phyloP scores from a whole-genome alignment of 2,113 vertebrate species.

The Varanus komodoensis region DNA sequence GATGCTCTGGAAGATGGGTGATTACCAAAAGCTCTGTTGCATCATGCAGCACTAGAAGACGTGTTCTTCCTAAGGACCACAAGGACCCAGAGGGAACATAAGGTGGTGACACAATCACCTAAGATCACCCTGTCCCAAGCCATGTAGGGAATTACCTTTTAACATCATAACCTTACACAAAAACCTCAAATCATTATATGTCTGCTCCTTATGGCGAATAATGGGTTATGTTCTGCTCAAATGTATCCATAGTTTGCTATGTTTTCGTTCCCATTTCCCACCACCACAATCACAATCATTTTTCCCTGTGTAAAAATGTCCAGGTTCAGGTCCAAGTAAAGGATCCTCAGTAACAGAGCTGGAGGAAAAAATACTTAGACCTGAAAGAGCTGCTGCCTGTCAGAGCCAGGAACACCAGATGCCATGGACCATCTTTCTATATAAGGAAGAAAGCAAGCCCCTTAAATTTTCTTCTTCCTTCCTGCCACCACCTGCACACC shows the following conservation, averaged over 20 bases:
- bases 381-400: background rate
- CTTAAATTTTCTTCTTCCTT: background rate
- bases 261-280: background rate
- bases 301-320: background rate
- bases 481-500: constrained; percentile 11
- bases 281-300: background rate
- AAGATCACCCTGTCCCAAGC: too few species aligned
- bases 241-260: background rate
- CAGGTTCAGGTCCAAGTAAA: background rate
- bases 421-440: background rate
- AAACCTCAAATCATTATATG: background rate
- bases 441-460: background rate
- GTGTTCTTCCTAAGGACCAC: too few species aligned
- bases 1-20: too few species aligned
- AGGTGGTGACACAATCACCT: too few species aligned
- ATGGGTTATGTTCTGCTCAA: background rate
- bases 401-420: background rate
- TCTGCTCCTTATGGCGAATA: background rate
- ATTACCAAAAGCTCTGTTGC: too few species aligned
- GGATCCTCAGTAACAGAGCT: background rate
- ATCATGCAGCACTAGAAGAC: too few species aligned
- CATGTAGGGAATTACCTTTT: too few species aligned
- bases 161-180: background rate
- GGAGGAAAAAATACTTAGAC: background rate
- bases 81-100: too few species aligned